A percentile compares a stretch with the other conserved stretches of the same genome.
Evolutionary conservation across 2,113 vertebrate genomes (phyloP).

Genomic region (Cinclus cinclus): DNA sequence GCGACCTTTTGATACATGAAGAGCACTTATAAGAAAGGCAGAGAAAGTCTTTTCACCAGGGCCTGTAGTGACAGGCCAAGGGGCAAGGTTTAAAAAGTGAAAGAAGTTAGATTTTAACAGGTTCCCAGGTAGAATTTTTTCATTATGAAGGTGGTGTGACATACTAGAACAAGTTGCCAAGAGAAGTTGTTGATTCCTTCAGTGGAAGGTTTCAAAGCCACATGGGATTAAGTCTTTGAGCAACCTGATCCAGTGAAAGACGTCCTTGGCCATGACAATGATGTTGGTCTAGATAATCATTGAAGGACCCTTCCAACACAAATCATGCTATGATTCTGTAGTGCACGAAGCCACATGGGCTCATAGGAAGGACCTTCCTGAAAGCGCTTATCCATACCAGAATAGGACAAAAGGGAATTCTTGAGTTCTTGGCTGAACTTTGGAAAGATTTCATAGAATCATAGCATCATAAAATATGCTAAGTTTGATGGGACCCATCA

Average conservation of each 20-base stretch:
- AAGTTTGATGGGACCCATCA: neutral
- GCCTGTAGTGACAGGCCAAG: neutral
- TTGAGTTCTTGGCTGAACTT: neutral
- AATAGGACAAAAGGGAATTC: neutral
- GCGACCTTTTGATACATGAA: rapidly evolving
- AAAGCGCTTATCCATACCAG: neutral
- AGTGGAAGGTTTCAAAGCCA: neutral
- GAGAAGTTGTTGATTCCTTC: neutral
- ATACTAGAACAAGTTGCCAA: neutral
- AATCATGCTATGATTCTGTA: neutral
- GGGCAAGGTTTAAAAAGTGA: neutral
- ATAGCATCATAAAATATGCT: neutral
- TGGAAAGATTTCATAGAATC: neutral
- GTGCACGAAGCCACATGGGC: rapidly evolving
- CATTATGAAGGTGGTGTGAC: neutral
- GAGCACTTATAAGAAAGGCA: neutral
- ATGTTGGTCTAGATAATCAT: neutral
- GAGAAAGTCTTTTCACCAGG: neutral
- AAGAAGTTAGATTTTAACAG: neutral
- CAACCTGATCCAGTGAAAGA: neutral
- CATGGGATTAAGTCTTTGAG: neutral
- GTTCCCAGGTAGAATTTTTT: neutral
- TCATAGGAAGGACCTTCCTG: neutral
- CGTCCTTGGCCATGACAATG: rapidly evolving
- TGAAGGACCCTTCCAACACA: neutral